Base-by-base conservation (phyloP, 2,797 vertebrate genomes). In the Mus spretus region DNA sequence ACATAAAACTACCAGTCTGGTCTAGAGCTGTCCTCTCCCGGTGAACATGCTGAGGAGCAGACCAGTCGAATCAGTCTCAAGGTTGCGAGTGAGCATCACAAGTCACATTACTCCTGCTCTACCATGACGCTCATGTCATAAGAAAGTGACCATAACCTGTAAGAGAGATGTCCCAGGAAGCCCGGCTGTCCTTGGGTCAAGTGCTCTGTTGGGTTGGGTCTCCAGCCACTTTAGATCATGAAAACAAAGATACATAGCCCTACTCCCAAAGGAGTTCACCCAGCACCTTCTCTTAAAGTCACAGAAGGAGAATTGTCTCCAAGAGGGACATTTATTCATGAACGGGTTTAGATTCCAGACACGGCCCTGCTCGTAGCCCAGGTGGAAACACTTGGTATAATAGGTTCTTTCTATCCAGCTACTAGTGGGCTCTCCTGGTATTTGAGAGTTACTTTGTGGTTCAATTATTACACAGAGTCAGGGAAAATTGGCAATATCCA, bases 361-460 rank as follows among this genome's bases (percentile, higher is more conserved):
- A 47, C 7, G 40, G 3, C 31, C 24, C 65, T 77, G 77, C 59
- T 94, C 44, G 34, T 79, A 89, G 72, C 34, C 74, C 94, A 96
- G 77, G 63, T 72, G 53, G 93, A 47, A 87, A 67, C 83, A 88
- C 65, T 97, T 95, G 57, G 72, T 89, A 78, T 77, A 95, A 95
- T 87, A 79, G 47, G 59, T 22, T 92, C 37, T 96, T 96, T 95
- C 85, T 90, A 8, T 47, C 75, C 79, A 44, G 40, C 61, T 89
- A 31, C 86, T 70, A 67, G 75, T 44, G 19, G 82, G 50, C 81
- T 95, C 50, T 96, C 61, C 40, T 95, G 72, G 91, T 78, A 95
- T 70, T 84, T 57, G 61, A 92, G 89, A 93, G 59, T 77, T 97
- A 87, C 53, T 90, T 95, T 97, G 93, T 90, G 53, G 85, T 91